A percentile compares a stretch with the other conserved stretches of the same genome.
phyloP scores from a whole-genome alignment of 2,888 invertebrate species.

The Anticlea derivata region DNA sequence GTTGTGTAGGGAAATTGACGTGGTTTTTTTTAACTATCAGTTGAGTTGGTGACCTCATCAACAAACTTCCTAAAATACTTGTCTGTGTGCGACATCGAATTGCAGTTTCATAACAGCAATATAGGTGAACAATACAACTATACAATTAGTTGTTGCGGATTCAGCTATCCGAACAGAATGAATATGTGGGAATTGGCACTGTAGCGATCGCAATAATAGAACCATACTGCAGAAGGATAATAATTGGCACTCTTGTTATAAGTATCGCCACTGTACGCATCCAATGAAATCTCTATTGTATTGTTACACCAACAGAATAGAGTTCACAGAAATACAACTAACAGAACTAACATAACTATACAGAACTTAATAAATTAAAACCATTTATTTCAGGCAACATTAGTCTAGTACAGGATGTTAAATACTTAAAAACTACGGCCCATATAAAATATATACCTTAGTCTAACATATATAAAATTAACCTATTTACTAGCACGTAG shows the following conservation, averaged over 20 bases:
- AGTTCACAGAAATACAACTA: constrained; percentile 7
- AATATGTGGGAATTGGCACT: constrained; percentile 27
- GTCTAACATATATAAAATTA: no score
- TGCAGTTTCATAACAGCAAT: constrained; percentile 1
- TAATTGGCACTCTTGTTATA: constrained; percentile 40
- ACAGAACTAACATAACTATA: not conserved
- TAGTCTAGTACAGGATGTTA: no score
- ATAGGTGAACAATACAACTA: not conserved
- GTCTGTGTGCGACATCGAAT: no score
- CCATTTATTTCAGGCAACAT: no score
- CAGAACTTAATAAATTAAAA: no score
- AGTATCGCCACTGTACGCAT: constrained; percentile 28
- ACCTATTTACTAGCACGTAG: no score
- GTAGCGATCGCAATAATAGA: constrained; percentile 28
- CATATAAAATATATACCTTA: no score
- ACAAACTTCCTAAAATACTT: no score
- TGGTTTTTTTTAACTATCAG: no score
- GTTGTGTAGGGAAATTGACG: no score
- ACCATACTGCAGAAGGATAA: constrained; percentile 36
- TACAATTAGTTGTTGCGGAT: constrained; percentile 2
- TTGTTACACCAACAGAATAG: constrained; percentile 20
- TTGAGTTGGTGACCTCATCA: no score
- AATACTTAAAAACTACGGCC: no score
- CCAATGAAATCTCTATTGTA: constrained; percentile 33
- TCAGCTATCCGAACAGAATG: constrained; percentile 17